Percentiles rank a stretch among this genome's conserved stretches.
Conservation (phyloP, 2,888 invertebrate species). For the Drosophila differens region DNA sequence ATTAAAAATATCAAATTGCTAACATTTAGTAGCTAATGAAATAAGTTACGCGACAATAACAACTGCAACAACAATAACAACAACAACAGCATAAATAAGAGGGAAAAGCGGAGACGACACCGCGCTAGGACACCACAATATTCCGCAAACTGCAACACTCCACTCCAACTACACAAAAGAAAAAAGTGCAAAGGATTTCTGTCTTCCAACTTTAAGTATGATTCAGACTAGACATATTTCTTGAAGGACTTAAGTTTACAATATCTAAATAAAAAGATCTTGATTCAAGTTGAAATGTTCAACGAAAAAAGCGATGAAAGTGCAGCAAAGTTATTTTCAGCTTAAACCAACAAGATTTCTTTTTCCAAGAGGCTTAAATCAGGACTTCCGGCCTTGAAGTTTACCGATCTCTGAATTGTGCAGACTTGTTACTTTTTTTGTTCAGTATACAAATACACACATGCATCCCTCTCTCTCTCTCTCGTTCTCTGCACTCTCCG, state of each 20-base stretch:
- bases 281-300: not conserved
- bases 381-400: not conserved
- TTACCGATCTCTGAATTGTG: not conserved
- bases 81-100: slow-evolving; percentile 39
- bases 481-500: not conserved
- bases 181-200: not conserved
- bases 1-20: slow-evolving; percentile 82
- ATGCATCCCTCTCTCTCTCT: not conserved
- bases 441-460: slow-evolving; percentile 6
- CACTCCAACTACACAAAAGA: not conserved
- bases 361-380: not conserved
- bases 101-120: slow-evolving; percentile 20
- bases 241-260: not conserved
- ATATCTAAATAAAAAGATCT: not conserved
- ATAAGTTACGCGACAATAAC: slow-evolving; percentile 75
- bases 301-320: not conserved
- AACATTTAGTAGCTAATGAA: slow-evolving; percentile 81
- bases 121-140: slow-evolving; percentile 53
- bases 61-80: slow-evolving; percentile 43
- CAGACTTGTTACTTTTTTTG: not conserved
- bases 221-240: not conserved
- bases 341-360: not conserved
- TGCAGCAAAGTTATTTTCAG: not conserved
- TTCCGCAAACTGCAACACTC: slow-evolving; percentile 13
- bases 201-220: not conserved